Conservation (phyloP, 2,797 vertebrate genomes). For the Erpetoichthys calabaricus region DNA sequence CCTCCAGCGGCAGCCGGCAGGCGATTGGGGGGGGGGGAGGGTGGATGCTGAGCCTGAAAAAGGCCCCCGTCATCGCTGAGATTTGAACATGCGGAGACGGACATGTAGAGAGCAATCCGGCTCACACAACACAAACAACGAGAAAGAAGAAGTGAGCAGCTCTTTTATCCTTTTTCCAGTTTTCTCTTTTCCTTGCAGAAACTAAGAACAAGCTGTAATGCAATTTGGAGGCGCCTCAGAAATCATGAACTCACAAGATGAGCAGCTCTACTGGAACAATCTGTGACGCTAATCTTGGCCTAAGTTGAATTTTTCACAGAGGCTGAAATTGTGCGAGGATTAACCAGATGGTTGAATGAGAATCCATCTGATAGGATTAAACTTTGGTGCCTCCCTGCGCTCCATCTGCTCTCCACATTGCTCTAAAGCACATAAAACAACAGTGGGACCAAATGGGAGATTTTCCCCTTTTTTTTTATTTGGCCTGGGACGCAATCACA, state of each 20-base stretch:
- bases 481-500: too few relatives aligned
- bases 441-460: not conserved
- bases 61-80: not conserved
- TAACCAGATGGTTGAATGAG: conserved; percentile 93
- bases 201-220: conserved; percentile 32
- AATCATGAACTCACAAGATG: conserved; percentile 61
- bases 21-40: conserved; percentile 14
- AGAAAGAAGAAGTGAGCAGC: too few relatives aligned
- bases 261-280: conserved; percentile 72
- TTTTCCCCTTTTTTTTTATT: conserved; percentile 27
- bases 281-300: conserved; percentile 76
- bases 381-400: conserved; percentile 75
- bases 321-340: conserved; percentile 72
- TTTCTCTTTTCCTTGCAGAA: conserved; percentile 28
- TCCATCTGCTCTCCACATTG: conserved; percentile 65
- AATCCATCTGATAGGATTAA: conserved; percentile 98
- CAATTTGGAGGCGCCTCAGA: conserved; percentile 40
- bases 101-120: not conserved
- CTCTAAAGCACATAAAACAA: conserved; percentile 1
- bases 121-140: not conserved
- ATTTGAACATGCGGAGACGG: conserved; percentile 19
- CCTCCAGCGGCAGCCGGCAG: too few relatives aligned
- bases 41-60: not conserved
- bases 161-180: not conserved
- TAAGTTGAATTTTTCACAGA: conserved; percentile 71